phyloP scores from a whole-genome alignment of 2,113 vertebrate species.

The Uria lomvia region DNA sequence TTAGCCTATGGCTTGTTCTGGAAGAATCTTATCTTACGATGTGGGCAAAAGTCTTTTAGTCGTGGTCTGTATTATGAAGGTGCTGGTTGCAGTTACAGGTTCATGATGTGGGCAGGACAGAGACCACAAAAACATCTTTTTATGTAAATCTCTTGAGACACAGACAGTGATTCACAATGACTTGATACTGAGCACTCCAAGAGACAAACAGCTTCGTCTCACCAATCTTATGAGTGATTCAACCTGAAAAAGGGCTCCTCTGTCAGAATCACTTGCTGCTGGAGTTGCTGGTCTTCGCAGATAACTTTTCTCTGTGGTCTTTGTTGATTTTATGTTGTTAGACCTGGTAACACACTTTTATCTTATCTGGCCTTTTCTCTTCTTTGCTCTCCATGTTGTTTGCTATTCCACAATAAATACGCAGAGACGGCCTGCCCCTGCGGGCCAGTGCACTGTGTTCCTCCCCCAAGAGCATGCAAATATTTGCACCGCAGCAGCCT shows the following conservation, averaged over 20 bases:
- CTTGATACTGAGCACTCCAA: neutral
- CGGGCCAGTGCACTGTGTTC: slow-evolving; percentile 37
- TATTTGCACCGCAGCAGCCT: slow-evolving; percentile 48
- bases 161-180: neutral
- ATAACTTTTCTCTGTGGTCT: neutral
- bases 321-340: slow-evolving; percentile 44
- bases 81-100: neutral
- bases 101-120: neutral
- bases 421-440: slow-evolving; percentile 1
- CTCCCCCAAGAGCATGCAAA: slow-evolving; percentile 12
- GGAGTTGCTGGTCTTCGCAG: neutral
- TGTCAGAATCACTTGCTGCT: neutral
- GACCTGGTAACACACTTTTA: slow-evolving; percentile 55
- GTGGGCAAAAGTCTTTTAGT: neutral
- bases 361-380: slow-evolving; percentile 59
- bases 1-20: neutral
- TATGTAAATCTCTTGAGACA: neutral
- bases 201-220: neutral
- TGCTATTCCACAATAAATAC: slow-evolving; percentile 51
- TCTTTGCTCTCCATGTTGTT: slow-evolving; percentile 47
- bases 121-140: neutral
- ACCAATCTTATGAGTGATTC: neutral
- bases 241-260: neutral
- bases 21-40: neutral
- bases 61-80: neutral